phyloP scores from a whole-genome alignment of 2,113 vertebrate genomes.

The Myotis lucifugus region DNA sequence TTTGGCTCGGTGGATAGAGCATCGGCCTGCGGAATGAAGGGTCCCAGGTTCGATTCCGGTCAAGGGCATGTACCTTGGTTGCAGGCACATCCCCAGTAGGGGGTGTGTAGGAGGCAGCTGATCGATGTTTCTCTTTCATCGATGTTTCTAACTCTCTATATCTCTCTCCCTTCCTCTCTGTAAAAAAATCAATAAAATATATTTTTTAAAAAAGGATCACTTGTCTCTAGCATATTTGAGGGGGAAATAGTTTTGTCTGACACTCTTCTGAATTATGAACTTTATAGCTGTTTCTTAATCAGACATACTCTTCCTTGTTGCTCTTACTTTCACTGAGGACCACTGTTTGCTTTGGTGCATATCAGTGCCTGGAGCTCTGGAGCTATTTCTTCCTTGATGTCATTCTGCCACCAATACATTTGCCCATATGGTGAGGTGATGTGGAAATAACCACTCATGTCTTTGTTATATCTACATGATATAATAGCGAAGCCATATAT shows the following conservation, averaged over 20 bases:
- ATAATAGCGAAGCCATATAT: not conserved
- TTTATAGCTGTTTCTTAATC: not conserved
- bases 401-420: not conserved
- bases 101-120: no score
- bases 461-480: not conserved
- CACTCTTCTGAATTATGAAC: not conserved
- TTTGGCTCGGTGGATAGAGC: no score
- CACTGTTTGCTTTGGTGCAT: not conserved
- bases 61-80: no score
- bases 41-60: no score
- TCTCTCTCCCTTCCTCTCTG: no score
- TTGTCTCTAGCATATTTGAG: not conserved
- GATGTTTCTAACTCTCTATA: no score
- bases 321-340: not conserved
- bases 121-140: no score
- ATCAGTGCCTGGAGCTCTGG: not conserved
- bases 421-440: not conserved
- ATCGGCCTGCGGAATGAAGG: no score
- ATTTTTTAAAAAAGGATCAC: not conserved
- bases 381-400: not conserved
- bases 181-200: no score
- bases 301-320: not conserved
- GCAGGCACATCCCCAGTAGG: no score
- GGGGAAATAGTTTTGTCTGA: not conserved
- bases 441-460: not conserved